Percentiles rank a stretch among this genome's conserved stretches.
phyloP scores from a whole-genome alignment of 1,140 invertebrate genomes.

The Drosophila orosa region DNA sequence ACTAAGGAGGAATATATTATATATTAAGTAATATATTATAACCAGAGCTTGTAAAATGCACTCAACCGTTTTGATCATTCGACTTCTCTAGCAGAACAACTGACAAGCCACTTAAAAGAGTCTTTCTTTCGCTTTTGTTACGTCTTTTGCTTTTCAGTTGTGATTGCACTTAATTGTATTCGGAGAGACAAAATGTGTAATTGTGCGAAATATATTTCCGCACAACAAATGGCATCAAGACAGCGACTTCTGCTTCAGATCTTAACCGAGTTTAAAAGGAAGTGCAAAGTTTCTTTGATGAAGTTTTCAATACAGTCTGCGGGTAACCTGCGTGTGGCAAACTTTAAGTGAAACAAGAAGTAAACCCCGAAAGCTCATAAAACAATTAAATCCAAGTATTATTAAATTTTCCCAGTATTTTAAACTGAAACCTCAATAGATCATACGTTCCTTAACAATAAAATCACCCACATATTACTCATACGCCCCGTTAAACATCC shows the following conservation, averaged over 20 bases:
- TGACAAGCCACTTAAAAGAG: background rate
- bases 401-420: background rate
- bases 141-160: background rate
- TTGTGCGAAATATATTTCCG: background rate
- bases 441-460: too few relatives aligned
- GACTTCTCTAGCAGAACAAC: background rate
- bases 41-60: background rate
- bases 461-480: constrained; percentile 7
- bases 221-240: background rate
- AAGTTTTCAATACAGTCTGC: background rate
- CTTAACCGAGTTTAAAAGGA: background rate
- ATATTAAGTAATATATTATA: background rate
- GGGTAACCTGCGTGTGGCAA: background rate
- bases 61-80: background rate
- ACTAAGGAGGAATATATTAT: too few relatives aligned
- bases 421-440: background rate
- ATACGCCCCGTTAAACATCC: constrained; percentile 14
- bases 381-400: background rate
- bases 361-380: background rate
- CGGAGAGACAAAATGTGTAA: background rate
- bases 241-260: background rate
- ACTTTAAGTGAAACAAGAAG: background rate
- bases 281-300: background rate
- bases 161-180: background rate
- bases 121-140: background rate